phyloP scores from a whole-genome alignment of 2,888 invertebrate genomes.

The Bursaphelenchus okinawaensis region DNA sequence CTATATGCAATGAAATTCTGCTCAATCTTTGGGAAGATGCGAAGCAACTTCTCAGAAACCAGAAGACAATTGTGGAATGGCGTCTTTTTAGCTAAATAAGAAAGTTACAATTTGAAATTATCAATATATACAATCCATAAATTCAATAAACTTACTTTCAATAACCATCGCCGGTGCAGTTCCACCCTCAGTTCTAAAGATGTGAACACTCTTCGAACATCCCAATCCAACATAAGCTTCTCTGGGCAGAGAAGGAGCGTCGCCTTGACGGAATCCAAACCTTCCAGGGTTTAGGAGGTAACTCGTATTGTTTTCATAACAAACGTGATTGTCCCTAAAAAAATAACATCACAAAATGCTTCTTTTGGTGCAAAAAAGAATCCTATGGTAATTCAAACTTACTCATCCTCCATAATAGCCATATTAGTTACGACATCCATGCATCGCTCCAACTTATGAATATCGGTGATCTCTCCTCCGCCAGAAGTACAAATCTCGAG shows the following conservation, averaged over 20 bases:
- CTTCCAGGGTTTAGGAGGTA: not conserved
- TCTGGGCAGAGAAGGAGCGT: not conserved
- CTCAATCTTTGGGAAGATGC: not conserved
- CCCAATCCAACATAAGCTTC: not conserved
- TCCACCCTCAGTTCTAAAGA: not conserved
- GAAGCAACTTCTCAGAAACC: not conserved
- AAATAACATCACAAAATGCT: not conserved
- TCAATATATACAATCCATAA: not conserved
- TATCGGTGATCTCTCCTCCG: not conserved
- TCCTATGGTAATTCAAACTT: too few relatives aligned
- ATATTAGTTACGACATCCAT: not conserved
- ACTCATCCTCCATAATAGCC: not conserved
- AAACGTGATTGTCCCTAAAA: constrained; percentile 1
- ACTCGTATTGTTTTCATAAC: not conserved
- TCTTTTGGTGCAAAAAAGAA: too few relatives aligned
- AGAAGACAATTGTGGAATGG: not conserved
- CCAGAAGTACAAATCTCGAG: not conserved
- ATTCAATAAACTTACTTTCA: not conserved
- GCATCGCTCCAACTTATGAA: not conserved
- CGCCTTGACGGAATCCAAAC: not conserved
- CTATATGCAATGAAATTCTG: not conserved
- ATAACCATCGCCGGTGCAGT: not conserved
- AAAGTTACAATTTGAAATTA: too few relatives aligned
- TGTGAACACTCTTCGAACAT: not conserved
- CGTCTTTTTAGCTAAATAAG: not conserved